phyloP scores from a whole-genome alignment of 2,888 invertebrate species.

The Drosophila multiciliata region DNA sequence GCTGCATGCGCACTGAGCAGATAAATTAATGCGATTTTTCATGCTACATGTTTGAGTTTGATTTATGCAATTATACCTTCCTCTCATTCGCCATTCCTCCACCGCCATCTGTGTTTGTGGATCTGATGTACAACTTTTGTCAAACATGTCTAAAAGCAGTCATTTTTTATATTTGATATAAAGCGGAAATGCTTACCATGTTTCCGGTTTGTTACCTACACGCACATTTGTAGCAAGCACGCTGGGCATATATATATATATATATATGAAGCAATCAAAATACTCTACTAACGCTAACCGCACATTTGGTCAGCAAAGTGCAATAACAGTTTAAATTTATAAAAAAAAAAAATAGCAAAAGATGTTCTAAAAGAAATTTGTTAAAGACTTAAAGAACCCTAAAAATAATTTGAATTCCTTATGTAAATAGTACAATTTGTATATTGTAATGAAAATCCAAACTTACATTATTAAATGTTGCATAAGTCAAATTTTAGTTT shows the following conservation, averaged over 20 bases:
- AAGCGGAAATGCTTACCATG: constrained; percentile 77
- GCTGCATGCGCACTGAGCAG: constrained; percentile 68
- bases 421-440: background rate
- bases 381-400: background rate
- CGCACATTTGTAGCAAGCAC: constrained; percentile 36
- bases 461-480: background rate
- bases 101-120: constrained; percentile 14
- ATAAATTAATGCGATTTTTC: constrained; percentile 83
- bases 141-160: constrained; percentile 79
- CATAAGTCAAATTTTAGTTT: background rate
- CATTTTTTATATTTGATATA: constrained; percentile 77
- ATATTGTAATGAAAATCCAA: background rate
- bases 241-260: constrained; percentile 1
- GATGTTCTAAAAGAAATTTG: background rate
- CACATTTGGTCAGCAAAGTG: constrained; percentile 9
- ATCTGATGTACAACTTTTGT: constrained; percentile 78
- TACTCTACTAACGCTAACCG: background rate
- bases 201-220: constrained; percentile 81
- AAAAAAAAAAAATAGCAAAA: background rate
- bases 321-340: background rate
- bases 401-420: background rate
- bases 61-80: constrained; percentile 81
- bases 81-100: background rate
- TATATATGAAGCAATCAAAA: constrained; percentile 1
- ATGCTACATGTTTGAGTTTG: constrained; percentile 79